These are phyloP conservation scores for Cephus rjabovi DNA, from an alignment of 2,888 invertebrate species.

Conservation along the genomic window DNA sequence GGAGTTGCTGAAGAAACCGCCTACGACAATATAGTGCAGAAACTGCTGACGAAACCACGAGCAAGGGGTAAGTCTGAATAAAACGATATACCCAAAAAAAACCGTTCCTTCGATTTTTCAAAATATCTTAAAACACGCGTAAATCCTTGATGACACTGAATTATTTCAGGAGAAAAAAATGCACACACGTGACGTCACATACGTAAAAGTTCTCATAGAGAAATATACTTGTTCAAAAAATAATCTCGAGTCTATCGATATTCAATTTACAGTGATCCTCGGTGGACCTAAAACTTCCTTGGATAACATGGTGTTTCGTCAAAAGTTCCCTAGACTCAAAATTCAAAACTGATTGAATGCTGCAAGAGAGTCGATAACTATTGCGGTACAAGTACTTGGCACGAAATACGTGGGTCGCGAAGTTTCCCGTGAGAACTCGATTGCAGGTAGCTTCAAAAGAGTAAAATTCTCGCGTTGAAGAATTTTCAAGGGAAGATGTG, in stretches of 20 bases:
- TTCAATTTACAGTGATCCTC: background rate
- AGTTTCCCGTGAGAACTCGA: background rate
- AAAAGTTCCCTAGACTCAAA: background rate
- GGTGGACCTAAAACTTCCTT: background rate
- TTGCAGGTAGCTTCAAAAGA: background rate
- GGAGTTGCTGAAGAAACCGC: conserved; percentile 90
- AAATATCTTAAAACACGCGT: background rate
- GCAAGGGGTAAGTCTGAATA: conserved; percentile 82
- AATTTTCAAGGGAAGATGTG: background rate
- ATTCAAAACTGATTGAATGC: background rate
- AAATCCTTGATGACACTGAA: background rate
- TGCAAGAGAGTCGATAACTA: background rate
- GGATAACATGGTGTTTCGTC: background rate
- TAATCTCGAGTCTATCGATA: background rate
- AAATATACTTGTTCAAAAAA: background rate
- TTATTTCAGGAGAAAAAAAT: background rate
- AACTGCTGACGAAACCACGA: conserved; percentile 85
- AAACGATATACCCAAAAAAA: conserved; percentile 12
- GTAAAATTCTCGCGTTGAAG: background rate
- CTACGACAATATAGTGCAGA: conserved; percentile 89
- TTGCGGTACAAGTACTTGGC: background rate
- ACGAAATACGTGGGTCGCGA: background rate
- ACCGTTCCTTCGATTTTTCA: background rate
- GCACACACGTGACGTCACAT: no score
- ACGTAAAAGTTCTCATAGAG: background rate